phyloP scores from a whole-genome alignment of 2,113 vertebrate species.

The Etheostoma spectabile region DNA sequence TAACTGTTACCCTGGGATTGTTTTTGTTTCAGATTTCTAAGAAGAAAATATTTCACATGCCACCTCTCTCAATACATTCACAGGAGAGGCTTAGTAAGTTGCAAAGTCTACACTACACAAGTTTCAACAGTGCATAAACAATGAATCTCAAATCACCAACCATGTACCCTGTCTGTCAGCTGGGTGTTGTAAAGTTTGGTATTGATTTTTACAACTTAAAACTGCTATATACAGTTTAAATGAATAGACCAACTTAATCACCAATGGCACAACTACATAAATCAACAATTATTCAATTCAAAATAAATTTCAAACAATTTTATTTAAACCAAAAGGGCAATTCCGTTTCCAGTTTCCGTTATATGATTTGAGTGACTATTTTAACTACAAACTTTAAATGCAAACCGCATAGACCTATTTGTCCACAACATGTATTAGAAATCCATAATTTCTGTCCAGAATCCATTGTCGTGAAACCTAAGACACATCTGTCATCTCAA shows the following conservation, averaged over 20 bases:
- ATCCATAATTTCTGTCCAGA: neutral
- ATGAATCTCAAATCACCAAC: conserved; percentile 32
- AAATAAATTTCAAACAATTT: too few species aligned
- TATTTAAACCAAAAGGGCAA: too few species aligned
- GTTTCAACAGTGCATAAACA: conserved; percentile 43
- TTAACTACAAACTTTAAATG: neutral
- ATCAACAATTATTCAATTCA: neutral
- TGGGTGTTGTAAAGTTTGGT: neutral
- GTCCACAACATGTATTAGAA: conserved; percentile 4
- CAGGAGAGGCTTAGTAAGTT: conserved; percentile 14
- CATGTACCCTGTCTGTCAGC: conserved; percentile 1
- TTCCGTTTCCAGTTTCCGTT: too few species aligned
- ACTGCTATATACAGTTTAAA: neutral
- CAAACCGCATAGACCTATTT: neutral
- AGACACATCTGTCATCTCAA: conserved; percentile 12
- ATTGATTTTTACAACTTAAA: conserved; percentile 23
- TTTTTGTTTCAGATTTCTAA: conserved; percentile 35
- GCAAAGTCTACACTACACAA: conserved; percentile 10
- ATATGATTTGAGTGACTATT: neutral
- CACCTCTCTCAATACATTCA: conserved; percentile 44
- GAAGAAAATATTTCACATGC: conserved; percentile 47
- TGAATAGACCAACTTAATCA: neutral
- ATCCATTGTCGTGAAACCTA: conserved; percentile 12
- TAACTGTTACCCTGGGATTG: conserved; percentile 22
- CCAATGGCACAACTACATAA: neutral